A percentile compares a stretch with the other conserved stretches of the same genome.
These are phyloP conservation scores for Alaudala cheleensis DNA, from an alignment of 2,113 vertebrate genomes.

Conservation along the genomic window DNA sequence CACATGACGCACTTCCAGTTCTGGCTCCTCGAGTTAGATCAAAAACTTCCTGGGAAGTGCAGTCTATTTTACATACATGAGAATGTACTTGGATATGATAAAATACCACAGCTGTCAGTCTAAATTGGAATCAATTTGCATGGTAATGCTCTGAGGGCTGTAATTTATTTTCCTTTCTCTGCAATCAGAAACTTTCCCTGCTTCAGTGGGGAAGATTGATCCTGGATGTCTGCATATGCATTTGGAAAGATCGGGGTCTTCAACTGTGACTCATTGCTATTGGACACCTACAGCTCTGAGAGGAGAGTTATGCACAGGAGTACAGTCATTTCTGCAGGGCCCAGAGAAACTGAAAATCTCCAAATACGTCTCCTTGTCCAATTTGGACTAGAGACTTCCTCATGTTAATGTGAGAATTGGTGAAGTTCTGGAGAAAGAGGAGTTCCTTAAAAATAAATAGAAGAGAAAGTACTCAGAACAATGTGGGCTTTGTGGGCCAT, in stretches of 20 bases:
- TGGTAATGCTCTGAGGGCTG: background rate
- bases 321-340: background rate
- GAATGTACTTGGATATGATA: conserved; percentile 12
- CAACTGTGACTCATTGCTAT: background rate
- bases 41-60: background rate
- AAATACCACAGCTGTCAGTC: conserved; percentile 7
- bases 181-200: background rate
- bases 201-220: background rate
- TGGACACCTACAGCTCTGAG: background rate
- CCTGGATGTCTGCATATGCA: background rate
- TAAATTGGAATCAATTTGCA: conserved; percentile 24
- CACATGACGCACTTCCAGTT: background rate
- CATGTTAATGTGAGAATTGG: background rate
- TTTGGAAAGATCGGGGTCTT: background rate
- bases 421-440: background rate
- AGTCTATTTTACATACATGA: background rate
- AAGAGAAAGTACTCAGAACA: background rate
- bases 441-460: background rate
- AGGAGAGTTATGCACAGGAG: background rate
- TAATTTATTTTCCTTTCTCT: conserved; percentile 17
- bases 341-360: background rate
- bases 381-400: background rate
- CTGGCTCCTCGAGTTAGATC: background rate
- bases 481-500: background rate
- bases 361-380: background rate